Conservation (phyloP, 2,797 vertebrate genomes). For the Emydoidea blandingii region DNA sequence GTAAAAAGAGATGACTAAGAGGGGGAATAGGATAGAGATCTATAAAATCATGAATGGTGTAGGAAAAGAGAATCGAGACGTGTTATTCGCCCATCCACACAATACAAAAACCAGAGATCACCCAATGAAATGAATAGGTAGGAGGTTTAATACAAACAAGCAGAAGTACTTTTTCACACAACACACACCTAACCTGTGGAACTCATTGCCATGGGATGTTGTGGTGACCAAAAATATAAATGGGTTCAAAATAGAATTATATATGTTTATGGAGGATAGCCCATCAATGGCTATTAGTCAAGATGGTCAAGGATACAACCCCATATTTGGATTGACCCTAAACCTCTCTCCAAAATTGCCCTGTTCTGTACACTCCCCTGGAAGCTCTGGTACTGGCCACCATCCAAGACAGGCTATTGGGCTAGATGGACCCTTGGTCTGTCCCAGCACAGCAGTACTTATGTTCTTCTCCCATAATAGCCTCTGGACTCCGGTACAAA, state of each 20-base stretch:
- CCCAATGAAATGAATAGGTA: not conserved
- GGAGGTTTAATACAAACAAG: not conserved
- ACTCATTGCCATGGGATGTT: not conserved
- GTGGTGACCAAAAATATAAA: not conserved
- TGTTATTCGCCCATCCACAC: not conserved
- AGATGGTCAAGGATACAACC: too few relatives aligned
- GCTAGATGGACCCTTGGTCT: too few relatives aligned
- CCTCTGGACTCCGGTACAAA: rapidly evolving
- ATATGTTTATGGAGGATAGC: not conserved
- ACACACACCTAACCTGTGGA: not conserved
- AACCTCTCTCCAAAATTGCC: not conserved
- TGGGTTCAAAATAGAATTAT: not conserved
- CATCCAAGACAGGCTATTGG: too few relatives aligned
- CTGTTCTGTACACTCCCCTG: not conserved
- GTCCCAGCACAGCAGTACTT: too few relatives aligned
- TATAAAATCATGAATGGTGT: not conserved
- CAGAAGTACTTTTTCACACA: not conserved
- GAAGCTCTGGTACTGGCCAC: not conserved
- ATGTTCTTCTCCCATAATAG: too few relatives aligned
- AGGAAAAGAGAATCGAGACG: not conserved
- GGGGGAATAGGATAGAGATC: not conserved
- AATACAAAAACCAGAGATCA: not conserved
- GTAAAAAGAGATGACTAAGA: not conserved
- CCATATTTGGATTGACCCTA: not conserved
- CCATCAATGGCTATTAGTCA: not conserved